Evolutionary conservation across 2,797 vertebrate species (phyloP), one percentile per base, ranked within the genome.

Genomic region (Channallabes apus): DNA sequence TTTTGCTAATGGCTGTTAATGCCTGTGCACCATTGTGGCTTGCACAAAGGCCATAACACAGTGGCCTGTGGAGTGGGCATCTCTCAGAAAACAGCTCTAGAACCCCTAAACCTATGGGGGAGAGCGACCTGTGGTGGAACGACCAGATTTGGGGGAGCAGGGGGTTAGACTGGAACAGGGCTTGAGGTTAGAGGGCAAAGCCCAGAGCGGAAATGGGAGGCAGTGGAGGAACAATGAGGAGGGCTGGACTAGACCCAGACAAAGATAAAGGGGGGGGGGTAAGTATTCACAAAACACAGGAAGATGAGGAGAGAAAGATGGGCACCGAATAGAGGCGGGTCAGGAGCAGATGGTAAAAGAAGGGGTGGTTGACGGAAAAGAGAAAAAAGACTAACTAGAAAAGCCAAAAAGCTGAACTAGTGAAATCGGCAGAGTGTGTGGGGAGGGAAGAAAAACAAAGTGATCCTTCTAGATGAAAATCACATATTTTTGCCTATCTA

Each of bases 221-320:
- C 90, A 88, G 83, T 67, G 83, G 76, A 87, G 84, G 86, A 92
- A 95, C 94, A 95, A 95, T 94, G 88, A 89, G 87, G 56, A 83
- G 90, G 93, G 92, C 82, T 83, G 93, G 87, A 90, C 92, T 59
- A 81, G 72, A 91, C 88, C 68, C 82, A 89, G 91, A 94, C 91
- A 93, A 93, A 93, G 93, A 93, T 92, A 89, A 88, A 83, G 56
- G 8, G 41, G 85, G 56, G 85, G 56, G 41, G 85, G n/a, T 58
- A 77, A 82, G 4, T 58, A 76, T 8, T 71, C 83, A 91, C 88
- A 90, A 95, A 95, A 95, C 94, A 94, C 94, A 95, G 93, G 94
- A 94, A 94, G 94, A 93, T 93, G 89, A 88, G 91, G 89, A 93
- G 90, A 91, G 93, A 93, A 92, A 94, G 93, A 94, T 93, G 93